Conservation (phyloP, 2,113 vertebrate genomes). For the Chrysochloris asiatica region DNA sequence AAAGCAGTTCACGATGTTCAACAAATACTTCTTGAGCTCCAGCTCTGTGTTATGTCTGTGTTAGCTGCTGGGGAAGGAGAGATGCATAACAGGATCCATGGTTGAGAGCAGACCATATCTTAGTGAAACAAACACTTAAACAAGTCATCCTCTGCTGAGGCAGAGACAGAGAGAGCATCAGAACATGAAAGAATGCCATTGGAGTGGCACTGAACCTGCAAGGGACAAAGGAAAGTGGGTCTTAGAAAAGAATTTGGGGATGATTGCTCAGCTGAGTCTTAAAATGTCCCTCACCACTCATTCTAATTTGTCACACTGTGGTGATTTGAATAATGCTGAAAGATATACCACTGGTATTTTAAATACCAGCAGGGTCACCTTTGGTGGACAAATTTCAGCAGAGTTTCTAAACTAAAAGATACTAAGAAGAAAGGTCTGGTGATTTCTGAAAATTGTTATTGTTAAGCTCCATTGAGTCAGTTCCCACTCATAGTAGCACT, state of each 20-base stretch:
- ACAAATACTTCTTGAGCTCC: neutral
- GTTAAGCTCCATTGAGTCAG: too few species aligned
- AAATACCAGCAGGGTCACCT: neutral
- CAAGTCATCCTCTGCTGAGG: neutral
- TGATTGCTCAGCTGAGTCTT: neutral
- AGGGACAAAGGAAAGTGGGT: neutral
- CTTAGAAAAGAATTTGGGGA: neutral
- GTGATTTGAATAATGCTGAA: neutral
- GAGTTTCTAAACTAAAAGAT: neutral
- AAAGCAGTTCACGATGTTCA: slow-evolving; percentile 37
- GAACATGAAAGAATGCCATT: neutral
- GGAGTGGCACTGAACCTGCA: neutral
- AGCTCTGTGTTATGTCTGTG: neutral
- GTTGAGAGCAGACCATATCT: neutral
- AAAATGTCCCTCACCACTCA: neutral
- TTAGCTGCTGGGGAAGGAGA: neutral
- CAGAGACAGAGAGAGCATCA: neutral
- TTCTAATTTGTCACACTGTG: neutral
- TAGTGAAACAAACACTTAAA: neutral
- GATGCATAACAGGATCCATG: neutral
- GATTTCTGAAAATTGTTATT: neutral
- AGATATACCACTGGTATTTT: neutral
- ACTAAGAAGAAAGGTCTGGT: neutral
- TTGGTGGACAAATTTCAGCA: neutral
- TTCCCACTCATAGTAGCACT: too few species aligned